A percentile compares a stretch with the other conserved stretches of the same genome.
phyloP scores from a whole-genome alignment of 2,797 vertebrate species.

The Lateolabrax maculatus region DNA sequence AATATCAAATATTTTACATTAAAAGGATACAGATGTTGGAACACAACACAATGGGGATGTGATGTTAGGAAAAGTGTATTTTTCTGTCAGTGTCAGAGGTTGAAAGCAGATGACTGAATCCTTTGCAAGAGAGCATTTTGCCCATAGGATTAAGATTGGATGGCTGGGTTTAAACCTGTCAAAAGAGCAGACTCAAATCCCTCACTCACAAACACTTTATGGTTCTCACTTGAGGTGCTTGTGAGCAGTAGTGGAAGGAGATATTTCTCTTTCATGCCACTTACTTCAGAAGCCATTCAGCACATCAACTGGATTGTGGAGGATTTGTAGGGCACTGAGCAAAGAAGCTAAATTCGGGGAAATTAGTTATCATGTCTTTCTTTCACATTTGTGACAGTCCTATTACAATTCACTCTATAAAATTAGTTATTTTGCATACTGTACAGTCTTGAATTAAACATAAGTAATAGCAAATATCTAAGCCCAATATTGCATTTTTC shows the following conservation, averaged over 20 bases:
- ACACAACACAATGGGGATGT: conserved; percentile 64
- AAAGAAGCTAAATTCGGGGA: conserved; percentile 60
- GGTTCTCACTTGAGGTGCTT: conserved; percentile 81
- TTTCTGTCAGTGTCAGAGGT: conserved; percentile 81
- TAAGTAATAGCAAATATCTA: neutral
- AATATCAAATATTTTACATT: conserved; percentile 12
- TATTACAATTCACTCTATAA: conserved; percentile 28
- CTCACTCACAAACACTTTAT: conserved; percentile 84
- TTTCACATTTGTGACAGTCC: conserved; percentile 36
- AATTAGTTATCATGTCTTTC: conserved; percentile 62
- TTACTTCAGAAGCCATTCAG: conserved; percentile 81
- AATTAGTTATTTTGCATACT: conserved; percentile 10
- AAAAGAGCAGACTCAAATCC: conserved; percentile 85
- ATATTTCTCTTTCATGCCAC: conserved; percentile 83
- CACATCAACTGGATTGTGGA: conserved; percentile 79
- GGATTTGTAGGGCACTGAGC: conserved; percentile 72
- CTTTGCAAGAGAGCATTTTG: conserved; percentile 82
- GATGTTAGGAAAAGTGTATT: conserved; percentile 72
- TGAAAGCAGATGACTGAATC: conserved; percentile 85
- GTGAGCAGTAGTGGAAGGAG: conserved; percentile 79
- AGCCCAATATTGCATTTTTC: conserved; percentile 12
- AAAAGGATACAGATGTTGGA: conserved; percentile 59
- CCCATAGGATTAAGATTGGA: conserved; percentile 85
- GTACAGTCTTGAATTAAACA: conserved; percentile 20
- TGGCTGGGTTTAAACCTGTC: conserved; percentile 85